Evolutionary conservation across 2,113 vertebrate species (phyloP).

Genomic region (Gnathonemus echidnorhynchus): DNA sequence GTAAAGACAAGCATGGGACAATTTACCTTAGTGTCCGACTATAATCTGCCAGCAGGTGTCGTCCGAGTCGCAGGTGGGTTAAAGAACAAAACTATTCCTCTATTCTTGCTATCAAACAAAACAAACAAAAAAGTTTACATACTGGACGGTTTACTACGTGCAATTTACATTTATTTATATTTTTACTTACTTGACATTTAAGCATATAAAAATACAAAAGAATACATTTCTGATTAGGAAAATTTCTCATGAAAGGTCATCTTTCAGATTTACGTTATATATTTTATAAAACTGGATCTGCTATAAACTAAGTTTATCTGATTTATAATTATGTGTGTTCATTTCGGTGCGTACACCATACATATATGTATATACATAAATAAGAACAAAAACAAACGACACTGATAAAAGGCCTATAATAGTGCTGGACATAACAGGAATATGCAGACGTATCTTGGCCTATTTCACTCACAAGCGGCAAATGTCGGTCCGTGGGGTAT

Average conservation of each 20-base stretch:
- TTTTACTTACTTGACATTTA: neutral
- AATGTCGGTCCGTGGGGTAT: neutral
- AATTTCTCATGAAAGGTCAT: neutral
- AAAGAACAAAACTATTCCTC: neutral
- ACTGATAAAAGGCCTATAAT: neutral
- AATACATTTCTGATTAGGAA: neutral
- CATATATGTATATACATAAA: too few relatives aligned
- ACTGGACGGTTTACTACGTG: neutral
- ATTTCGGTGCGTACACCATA: neutral
- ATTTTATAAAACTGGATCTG: neutral
- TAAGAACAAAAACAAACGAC: neutral
- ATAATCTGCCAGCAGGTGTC: neutral
- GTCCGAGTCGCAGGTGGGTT: neutral
- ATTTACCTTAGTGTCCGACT: neutral
- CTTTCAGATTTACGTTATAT: neutral
- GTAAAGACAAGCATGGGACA: neutral
- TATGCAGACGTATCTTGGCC: neutral
- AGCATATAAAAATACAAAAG: neutral
- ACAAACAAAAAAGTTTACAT: neutral
- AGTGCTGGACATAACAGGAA: neutral
- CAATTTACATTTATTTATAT: neutral
- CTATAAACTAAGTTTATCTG: neutral
- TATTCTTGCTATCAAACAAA: neutral
- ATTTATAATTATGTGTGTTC: neutral
- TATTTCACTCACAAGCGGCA: neutral